These are phyloP conservation scores for Zoroaster sp. DNA, from an alignment of 53 echinoderm and acorn worm species.

Conservation along the genomic window DNA sequence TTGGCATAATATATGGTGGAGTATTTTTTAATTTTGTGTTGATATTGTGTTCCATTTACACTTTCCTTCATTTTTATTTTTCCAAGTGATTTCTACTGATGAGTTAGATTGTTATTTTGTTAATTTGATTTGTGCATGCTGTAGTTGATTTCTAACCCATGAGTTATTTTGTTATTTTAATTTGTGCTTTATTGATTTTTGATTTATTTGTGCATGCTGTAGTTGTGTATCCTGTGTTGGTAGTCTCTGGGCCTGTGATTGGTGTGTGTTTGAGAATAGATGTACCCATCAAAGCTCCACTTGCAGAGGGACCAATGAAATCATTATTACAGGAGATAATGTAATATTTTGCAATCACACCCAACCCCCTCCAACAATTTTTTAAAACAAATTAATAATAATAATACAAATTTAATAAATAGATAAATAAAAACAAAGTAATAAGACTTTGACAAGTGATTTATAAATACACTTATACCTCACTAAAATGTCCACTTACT, in stretches of 20 bases:
- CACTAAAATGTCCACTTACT: too few relatives aligned
- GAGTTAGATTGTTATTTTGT: not conserved
- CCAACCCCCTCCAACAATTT: too few relatives aligned
- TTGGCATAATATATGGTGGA: too few relatives aligned
- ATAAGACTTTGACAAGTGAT: not conserved
- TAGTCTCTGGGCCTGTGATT: conserved; percentile 74
- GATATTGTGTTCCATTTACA: not conserved
- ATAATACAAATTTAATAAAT: not conserved
- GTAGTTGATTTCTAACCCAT: not conserved
- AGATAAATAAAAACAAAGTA: too few relatives aligned
- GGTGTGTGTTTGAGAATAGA: conserved; percentile 77
- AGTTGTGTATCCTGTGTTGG: conserved; percentile 75
- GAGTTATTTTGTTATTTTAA: not conserved
- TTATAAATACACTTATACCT: not conserved
- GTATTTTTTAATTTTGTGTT: too few relatives aligned
- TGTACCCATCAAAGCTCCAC: conserved; percentile 67
- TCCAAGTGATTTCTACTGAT: not conserved
- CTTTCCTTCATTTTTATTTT: not conserved
- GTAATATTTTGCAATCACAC: too few relatives aligned
- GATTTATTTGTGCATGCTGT: not conserved
- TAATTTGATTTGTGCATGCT: not conserved
- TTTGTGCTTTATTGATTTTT: not conserved
- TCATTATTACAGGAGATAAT: conserved; percentile 34
- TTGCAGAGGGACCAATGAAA: conserved; percentile 21
- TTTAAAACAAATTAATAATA: conserved; percentile 1